A percentile compares a stretch with the other conserved stretches of the same genome.
phyloP scores from a whole-genome alignment of 2,888 invertebrate species.

The Pantelozetes paolii region DNA sequence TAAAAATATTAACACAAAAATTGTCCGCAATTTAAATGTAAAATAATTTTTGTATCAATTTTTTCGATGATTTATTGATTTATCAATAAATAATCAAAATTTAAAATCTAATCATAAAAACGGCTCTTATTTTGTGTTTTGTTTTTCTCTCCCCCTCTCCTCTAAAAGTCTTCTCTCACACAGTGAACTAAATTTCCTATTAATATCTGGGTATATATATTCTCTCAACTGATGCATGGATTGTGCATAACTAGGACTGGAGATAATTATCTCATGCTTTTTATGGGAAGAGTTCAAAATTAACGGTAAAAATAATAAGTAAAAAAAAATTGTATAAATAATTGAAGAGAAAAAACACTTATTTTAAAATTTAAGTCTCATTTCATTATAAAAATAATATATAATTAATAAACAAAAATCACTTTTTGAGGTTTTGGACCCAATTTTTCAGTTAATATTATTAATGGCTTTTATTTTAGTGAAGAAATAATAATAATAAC shows the following conservation, averaged over 20 bases:
- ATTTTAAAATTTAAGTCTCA: neutral
- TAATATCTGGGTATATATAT: too few relatives aligned
- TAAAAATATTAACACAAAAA: neutral
- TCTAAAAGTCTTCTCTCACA: too few relatives aligned
- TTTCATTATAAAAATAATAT: neutral
- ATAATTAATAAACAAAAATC: neutral
- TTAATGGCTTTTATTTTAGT: neutral
- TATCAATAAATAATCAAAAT: too few relatives aligned
- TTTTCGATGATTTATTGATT: too few relatives aligned
- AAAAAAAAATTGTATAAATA: neutral
- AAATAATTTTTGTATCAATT: too few relatives aligned
- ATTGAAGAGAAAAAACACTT: neutral
- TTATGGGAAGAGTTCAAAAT: neutral
- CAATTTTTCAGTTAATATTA: neutral
- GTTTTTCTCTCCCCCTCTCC: too few relatives aligned
- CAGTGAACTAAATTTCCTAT: too few relatives aligned
- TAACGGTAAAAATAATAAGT: neutral
- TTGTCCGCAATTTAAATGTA: too few relatives aligned
- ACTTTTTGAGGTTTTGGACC: neutral
- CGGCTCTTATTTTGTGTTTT: too few relatives aligned
- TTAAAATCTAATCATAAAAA: too few relatives aligned
- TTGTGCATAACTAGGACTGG: neutral
- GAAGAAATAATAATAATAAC: neutral
- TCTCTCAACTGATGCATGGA: neutral
- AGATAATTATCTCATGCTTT: constrained; percentile 2